Evolutionary conservation across 2,797 vertebrate species (phyloP), one percentile per base, ranked within the genome.

Genomic region (Telmatherina bonti): DNA sequence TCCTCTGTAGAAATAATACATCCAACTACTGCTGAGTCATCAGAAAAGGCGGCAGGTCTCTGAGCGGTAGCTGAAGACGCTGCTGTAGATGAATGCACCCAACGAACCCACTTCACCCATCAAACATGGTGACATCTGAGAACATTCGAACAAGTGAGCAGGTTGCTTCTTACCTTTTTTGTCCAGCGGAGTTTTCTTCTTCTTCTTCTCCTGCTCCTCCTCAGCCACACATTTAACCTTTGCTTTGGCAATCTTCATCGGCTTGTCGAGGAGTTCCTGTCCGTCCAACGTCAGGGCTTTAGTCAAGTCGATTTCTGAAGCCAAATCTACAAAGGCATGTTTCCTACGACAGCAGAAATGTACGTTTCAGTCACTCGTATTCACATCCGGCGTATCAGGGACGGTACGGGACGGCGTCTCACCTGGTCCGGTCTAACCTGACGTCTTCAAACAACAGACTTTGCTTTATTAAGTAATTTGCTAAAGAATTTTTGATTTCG

Each of bases 241-340:
- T 2, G 96, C 94, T 85, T 93, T 94, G 77, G 95, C 94, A 49
- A 99, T 83, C 91, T 94, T 98, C 76, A 98, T 1, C 57, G 95
- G 94, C 58, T 81, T 89, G 43, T 96, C 96, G 57, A 98, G 94
- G 16, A 97, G 55, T 64, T 93, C 94, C 83, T 96, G 94, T 30
- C 96, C 96, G 30, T 95, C 94, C 38, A 99, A 86, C 3, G 91
- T 90, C 72, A 99, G 92, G n/a, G 95, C 96, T 90, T 97, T 96
- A 49, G 93, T 95, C 82, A 96, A 35, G 53, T 99, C 96, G 74
- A 97, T 95, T 64, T 96, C 92, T 38, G 95, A 93, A 55, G 92
- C 88, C 70, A 99, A 93, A 73, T 98, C 96, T 51, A 97, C 93
- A 8, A 95, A 95, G 16, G 96, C 97, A 0, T 96, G 95, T 68